Evolutionary conservation across 2,888 invertebrate genomes (phyloP).

Genomic region (Cephus rjabovi): DNA sequence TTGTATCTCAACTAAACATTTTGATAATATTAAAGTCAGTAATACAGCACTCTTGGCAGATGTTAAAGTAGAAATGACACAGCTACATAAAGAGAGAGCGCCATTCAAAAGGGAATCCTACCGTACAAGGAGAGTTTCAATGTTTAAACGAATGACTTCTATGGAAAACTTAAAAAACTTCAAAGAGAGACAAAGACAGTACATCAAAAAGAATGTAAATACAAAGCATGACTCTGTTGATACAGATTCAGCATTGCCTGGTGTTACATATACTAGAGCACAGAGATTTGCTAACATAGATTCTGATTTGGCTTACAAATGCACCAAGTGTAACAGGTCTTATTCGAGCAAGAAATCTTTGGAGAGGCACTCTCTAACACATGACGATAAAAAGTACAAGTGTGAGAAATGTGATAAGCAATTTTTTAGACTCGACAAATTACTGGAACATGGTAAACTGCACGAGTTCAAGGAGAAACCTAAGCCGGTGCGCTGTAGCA

Average conservation of each 20-base stretch:
- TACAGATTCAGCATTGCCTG: constrained; percentile 19
- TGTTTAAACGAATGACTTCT: constrained; percentile 53
- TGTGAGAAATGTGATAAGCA: constrained; percentile 44
- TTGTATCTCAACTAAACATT: background rate
- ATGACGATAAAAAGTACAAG: constrained; percentile 36
- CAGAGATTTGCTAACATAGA: constrained; percentile 16
- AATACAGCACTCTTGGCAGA: background rate
- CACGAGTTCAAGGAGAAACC: constrained; percentile 39
- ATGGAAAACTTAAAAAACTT: constrained; percentile 52
- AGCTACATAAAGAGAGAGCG: constrained; percentile 23
- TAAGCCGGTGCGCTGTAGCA: constrained; percentile 44
- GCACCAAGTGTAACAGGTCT: constrained; percentile 39
- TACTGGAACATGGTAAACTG: constrained; percentile 36
- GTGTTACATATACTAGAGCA: background rate
- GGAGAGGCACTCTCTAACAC: constrained; percentile 35
- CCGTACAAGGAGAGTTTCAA: constrained; percentile 40
- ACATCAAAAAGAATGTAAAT: constrained; percentile 45
- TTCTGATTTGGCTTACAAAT: constrained; percentile 27
- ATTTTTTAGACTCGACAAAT: constrained; percentile 37
- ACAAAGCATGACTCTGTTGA: constrained; percentile 34
- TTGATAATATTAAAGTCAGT: background rate
- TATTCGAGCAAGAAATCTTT: constrained; percentile 42
- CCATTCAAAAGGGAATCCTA: constrained; percentile 31
- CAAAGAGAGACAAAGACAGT: constrained; percentile 52
- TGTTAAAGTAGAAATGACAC: constrained; percentile 5